These are phyloP conservation scores for Mastomys natalensis DNA, from an alignment of 2,113 vertebrate genomes.

Conservation along the genomic window DNA sequence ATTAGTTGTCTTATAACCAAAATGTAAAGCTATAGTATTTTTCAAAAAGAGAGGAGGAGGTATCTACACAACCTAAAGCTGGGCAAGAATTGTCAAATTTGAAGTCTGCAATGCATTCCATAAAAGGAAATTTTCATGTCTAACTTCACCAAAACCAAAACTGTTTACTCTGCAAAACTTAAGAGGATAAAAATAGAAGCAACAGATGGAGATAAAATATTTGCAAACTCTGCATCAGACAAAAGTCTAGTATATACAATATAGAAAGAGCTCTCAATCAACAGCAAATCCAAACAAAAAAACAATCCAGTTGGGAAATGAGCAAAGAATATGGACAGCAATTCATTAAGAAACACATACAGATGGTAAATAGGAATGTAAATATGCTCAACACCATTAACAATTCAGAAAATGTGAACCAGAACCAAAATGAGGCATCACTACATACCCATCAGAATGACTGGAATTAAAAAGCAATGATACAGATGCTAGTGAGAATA, in stretches of 20 bases:
- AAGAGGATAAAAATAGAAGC: slow-evolving; percentile 29
- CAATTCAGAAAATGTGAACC: not conserved
- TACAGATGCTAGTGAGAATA: not conserved
- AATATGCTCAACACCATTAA: not conserved
- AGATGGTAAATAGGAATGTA: not conserved
- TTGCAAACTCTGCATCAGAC: not conserved
- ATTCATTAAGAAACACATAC: not conserved
- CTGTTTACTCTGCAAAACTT: not conserved
- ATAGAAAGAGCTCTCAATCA: slow-evolving; percentile 37
- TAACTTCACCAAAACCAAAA: not conserved
- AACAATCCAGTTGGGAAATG: not conserved
- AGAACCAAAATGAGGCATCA: not conserved
- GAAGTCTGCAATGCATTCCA: not conserved
- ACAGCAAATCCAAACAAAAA: not conserved
- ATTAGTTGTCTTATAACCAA: not conserved
- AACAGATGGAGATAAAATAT: slow-evolving; percentile 42
- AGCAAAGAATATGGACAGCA: not conserved
- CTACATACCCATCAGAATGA: not conserved
- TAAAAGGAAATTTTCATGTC: slow-evolving; percentile 30
- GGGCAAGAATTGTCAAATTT: slow-evolving; percentile 37
- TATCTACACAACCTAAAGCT: not conserved
- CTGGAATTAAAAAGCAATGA: not conserved
- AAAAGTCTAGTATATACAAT: slow-evolving; percentile 14
- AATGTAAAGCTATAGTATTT: slow-evolving; percentile 10
- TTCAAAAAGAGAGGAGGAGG: not conserved